Evolutionary conservation across 2,797 vertebrate species (phyloP), one percentile per base, ranked within the genome.

Genomic region (Aratinga solstitialis): DNA sequence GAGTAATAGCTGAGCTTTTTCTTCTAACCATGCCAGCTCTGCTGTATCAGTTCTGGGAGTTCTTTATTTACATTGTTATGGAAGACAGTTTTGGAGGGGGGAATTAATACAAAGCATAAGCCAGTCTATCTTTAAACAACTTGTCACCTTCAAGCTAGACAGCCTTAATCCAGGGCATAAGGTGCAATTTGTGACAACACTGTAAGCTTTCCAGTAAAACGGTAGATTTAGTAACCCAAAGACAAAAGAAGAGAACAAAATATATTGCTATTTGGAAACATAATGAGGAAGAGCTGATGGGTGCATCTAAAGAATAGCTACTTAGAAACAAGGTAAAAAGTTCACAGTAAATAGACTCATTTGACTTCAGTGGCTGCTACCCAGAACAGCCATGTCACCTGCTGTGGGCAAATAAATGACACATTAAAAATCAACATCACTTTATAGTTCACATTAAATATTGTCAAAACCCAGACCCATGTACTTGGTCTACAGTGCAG

Each of bases 41-140:
- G 8, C 73, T 40, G 8, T 90, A 94, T 95, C 93, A 89, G 84
- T n/a, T 16, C 71, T 77, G 54, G 84, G 78, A 96, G 65, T 50
- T 42, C 83, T 93, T 73, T 94, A 85, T 96, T 80, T 97, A 95
- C 85, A 82, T 80, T 92, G 77, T 82, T 79, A 90, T 65, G 78
- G 66, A 67, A 91, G 76, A 65, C 53, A 42, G 76, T 85, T 90
- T 84, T 74, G 68, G 83, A 88, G 74, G 77, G 72, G 30, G 81
- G 76, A 84, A 62, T 21, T 75, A 84, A 95, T 48, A 81, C 48
- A 87, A 77, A 90, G 75, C 51, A 79, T 81, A 95, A 82, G 62
- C 14, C 43, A n/a, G 42, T 13, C 48, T 86, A 45, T 76, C 77
- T 93, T 95, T 95, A 91, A 96, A 74, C 78, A 90, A 23, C 76